These are phyloP conservation scores for Deilephila porcellus DNA, from an alignment of 2,888 invertebrate species.

Conservation along the genomic window DNA sequence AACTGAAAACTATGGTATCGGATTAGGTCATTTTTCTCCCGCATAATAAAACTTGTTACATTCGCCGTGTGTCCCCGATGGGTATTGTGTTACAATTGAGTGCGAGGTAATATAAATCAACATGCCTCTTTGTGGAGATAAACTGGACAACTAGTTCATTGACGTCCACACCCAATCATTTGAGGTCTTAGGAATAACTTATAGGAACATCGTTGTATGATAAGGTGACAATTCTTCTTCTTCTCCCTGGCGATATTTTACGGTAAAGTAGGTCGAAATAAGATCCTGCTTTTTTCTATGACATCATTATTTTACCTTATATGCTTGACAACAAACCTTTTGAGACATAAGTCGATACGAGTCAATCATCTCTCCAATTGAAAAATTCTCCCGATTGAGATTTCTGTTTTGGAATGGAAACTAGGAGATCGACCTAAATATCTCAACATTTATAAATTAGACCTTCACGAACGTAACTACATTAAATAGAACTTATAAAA, in stretches of 20 bases:
- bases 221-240: too few species aligned
- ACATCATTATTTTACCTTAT: too few species aligned
- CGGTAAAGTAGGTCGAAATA: too few species aligned
- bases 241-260: too few species aligned
- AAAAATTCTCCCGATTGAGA: background rate
- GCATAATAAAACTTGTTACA: background rate
- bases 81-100: background rate
- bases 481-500: background rate
- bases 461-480: background rate
- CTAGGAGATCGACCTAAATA: background rate
- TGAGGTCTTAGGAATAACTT: too few species aligned
- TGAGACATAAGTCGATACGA: too few species aligned
- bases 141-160: background rate
- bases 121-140: background rate
- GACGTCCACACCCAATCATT: background rate
- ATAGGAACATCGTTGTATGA: too few species aligned
- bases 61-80: background rate
- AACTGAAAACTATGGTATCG: background rate
- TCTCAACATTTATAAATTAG: too few species aligned
- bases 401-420: background rate
- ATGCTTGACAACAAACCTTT: too few species aligned
- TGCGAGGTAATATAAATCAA: constrained; percentile 2
- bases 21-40: background rate
- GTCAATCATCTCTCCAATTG: too few species aligned
- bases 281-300: too few species aligned